A percentile compares a stretch with the other conserved stretches of the same genome.
Conservation (phyloP, 1,140 invertebrate species). For the Megalonaias nervosa region DNA sequence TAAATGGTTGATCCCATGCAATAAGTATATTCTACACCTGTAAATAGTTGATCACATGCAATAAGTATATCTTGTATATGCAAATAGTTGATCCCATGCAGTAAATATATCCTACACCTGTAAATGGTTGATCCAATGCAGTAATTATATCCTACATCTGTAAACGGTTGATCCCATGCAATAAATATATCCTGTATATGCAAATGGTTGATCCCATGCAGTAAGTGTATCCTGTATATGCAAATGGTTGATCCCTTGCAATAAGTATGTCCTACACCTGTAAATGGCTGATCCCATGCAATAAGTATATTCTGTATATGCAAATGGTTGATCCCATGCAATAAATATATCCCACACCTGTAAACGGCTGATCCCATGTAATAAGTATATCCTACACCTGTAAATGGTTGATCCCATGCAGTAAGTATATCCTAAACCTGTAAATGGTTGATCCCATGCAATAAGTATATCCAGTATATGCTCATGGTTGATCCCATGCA, state of each 20-base stretch:
- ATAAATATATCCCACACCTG: conserved; percentile 74
- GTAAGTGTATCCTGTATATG: too few relatives aligned
- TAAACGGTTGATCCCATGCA: conserved; percentile 79
- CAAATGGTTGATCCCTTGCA: conserved; percentile 79
- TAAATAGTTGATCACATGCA: conserved; percentile 79
- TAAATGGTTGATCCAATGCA: too few relatives aligned
- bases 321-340: conserved; percentile 80
- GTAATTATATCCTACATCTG: too few relatives aligned
- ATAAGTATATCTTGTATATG: conserved; percentile 74
- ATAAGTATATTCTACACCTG: too few relatives aligned
- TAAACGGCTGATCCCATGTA: too few relatives aligned
- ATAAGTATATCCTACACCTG: too few relatives aligned
- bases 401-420: conserved; percentile 79
- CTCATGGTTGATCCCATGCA: too few relatives aligned
- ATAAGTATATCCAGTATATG: conserved; percentile 77
- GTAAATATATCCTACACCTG: conserved; percentile 74
- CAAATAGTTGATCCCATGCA: conserved; percentile 79
- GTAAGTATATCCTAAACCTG: conserved; percentile 74
- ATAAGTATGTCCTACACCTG: conserved; percentile 74
- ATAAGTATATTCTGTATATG: conserved; percentile 76
- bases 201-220: conserved; percentile 80
- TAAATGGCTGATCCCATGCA: conserved; percentile 80
- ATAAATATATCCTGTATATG: conserved; percentile 74
- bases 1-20: too few relatives aligned
- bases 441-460: conserved; percentile 79